Percentiles rank a stretch among this genome's conserved stretches.
These are phyloP conservation scores for Steromphala cineraria DNA, from an alignment of 2,888 invertebrate species.

Conservation along the genomic window DNA sequence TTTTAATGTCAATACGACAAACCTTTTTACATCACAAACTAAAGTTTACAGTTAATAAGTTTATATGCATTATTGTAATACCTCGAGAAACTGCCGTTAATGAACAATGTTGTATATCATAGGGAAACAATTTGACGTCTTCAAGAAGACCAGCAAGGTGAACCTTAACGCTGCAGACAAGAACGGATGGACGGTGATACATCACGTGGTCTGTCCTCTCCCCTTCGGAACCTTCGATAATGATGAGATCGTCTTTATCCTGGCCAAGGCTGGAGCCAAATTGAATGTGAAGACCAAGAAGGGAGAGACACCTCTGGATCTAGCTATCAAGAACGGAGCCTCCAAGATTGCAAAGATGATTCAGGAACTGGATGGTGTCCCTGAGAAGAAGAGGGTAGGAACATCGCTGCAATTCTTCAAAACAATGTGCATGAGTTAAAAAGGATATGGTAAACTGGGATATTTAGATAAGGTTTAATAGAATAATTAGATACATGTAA, in stretches of 20 bases:
- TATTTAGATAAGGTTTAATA: too few relatives aligned
- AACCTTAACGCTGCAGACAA: constrained; percentile 32
- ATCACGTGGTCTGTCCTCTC: too few relatives aligned
- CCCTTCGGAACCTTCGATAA: constrained; percentile 43
- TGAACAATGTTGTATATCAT: neutral
- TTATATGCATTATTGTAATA: too few relatives aligned
- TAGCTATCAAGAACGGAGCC: constrained; percentile 34
- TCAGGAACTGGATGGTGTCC: constrained; percentile 15
- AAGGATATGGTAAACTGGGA: too few relatives aligned
- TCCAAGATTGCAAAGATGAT: constrained; percentile 29
- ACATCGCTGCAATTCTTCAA: neutral
- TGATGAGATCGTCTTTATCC: constrained; percentile 36
- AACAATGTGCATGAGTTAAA: too few relatives aligned
- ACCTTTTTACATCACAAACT: too few relatives aligned
- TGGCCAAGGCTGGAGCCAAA: constrained; percentile 43
- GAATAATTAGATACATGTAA: too few relatives aligned
- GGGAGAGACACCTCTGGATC: too few relatives aligned
- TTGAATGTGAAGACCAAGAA: constrained; percentile 52
- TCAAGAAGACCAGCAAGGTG: constrained; percentile 37
- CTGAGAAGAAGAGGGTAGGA: neutral
- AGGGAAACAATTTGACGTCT: constrained; percentile 4
- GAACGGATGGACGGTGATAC: constrained; percentile 35
- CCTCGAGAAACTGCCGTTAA: too few relatives aligned
- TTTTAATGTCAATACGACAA: too few relatives aligned
- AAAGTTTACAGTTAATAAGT: too few relatives aligned